Base-by-base conservation (phyloP, 2,113 vertebrate genomes). In the Mustela lutreola region DNA sequence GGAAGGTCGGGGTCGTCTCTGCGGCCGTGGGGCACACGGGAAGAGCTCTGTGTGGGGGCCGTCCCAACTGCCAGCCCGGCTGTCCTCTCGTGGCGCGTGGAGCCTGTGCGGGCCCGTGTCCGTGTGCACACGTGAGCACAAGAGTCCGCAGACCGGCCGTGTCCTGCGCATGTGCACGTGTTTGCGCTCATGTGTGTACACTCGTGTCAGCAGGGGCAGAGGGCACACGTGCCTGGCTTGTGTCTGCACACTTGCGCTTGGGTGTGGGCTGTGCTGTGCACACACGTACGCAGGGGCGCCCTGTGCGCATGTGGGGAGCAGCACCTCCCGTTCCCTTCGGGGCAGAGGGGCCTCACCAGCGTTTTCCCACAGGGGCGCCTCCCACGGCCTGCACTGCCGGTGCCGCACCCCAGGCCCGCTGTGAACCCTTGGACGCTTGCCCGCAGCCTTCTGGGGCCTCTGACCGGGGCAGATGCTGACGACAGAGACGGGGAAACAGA, bases 381-480 rank as follows among this genome's bases (percentile, higher is more conserved):
- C 33, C 42, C 12, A 19, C 7, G 9, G 4, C 0, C 2, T 15
- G 4, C 48, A 21, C 1, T 10, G 21, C 2, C 21, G 7, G 73
- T 19, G 24, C 84, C 1, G 0, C 5, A 73, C 8, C 8, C 15
- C 18, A 3, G 9, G 2, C 56, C 33, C 26, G 18, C 4, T 2
- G 1, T 26, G 84, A 15, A 3, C 7, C 11, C n/a, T 1, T 0
- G 9, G 5, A 18, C 5, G 2, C 15, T 1, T 45, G 21, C 7
- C 65, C 1, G n/a, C 36, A 10, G 84, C 2, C 12, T 3, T 4
- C n/a, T 21, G 42, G 36, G 58, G 45, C 5, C 36, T 67, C n/a
- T 65, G 33, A 28, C 36, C 15, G 3, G 21, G 26, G 39, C 65
- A 11, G n/a, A 5, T 9, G 39, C 22, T 1, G 5, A 58, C 0